phyloP scores from a whole-genome alignment of 2,888 invertebrate species.

The Plutella xylostella region DNA sequence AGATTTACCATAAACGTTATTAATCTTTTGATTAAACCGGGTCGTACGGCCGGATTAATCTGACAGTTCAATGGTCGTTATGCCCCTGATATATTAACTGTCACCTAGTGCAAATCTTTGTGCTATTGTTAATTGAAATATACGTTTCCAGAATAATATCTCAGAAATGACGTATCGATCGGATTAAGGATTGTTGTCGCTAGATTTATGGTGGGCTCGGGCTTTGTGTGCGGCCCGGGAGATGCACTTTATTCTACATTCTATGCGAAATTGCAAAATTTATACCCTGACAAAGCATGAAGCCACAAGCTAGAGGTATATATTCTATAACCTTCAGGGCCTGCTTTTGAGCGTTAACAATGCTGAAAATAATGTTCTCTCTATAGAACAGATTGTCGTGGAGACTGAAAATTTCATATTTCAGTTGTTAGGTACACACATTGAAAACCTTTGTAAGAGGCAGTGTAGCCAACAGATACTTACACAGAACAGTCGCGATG shows the following conservation, averaged over 20 bases:
- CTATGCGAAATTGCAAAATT: not conserved
- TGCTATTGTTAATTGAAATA: conserved; percentile 11
- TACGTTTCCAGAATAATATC: conserved; percentile 16
- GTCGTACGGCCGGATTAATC: conserved; percentile 34
- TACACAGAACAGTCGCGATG: too few relatives aligned
- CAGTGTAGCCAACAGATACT: conserved; percentile 28
- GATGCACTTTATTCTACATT: not conserved
- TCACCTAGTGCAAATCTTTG: conserved; percentile 10
- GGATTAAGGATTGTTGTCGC: not conserved
- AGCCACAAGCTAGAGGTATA: too few relatives aligned
- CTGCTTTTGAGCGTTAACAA: too few relatives aligned
- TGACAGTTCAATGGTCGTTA: conserved; percentile 34
- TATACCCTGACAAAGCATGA: too few relatives aligned
- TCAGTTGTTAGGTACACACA: conserved; percentile 38
- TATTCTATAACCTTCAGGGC: too few relatives aligned
- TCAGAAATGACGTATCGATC: conserved; percentile 3
- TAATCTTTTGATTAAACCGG: conserved; percentile 42
- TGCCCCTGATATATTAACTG: conserved; percentile 16
- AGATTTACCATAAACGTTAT: conserved; percentile 42
- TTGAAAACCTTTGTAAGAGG: conserved; percentile 54
- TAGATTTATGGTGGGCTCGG: not conserved
- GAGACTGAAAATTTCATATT: too few relatives aligned
- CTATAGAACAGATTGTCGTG: too few relatives aligned
- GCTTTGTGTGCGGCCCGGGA: not conserved
- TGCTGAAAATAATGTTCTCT: too few relatives aligned